Evolutionary conservation across 2,888 invertebrate genomes (phyloP), one percentile per base, ranked within the genome.

Genomic region (Melinopterus prodromus): DNA sequence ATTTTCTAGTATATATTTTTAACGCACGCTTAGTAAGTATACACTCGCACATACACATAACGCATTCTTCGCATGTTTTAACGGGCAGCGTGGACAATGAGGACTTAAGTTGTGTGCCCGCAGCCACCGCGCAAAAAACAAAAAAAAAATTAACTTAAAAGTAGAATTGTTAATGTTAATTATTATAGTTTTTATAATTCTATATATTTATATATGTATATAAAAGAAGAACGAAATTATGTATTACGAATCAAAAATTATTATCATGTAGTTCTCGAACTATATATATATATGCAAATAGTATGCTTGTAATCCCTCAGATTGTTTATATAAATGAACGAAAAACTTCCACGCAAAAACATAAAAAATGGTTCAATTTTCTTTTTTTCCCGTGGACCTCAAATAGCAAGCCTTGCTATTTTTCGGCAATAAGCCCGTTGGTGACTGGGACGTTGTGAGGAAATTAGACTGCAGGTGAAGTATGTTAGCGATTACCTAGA

Each of bases 401-500:
- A 14, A 74, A 74, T 37, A 74, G 74, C 74, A 74, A 35, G 74
- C 36, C 35, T 74, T 37, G 74, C 74, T 36, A 74, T 26, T 74
- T 74, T 74, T 35, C 74, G 74, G 74, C 35, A 35, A 35, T 9
- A 15, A 16, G 74, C 35, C 74, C 74, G 36, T 37, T 36, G 74
- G 36, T 35, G 74, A 36, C 35, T 35, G 37, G 37, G 74, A 74
- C 74, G 74, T 53, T 53, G 53, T 74, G 74, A 36, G 35, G 74
- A 74, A 35, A 74, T 74, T 35, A 36, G 74, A 74, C 74, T 74
- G 74, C 74, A 74, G 83, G 84, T 81, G 84, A 82, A 82, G 80
- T 86, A 86, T 85, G 86, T 88, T 89, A 89, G 87, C 88, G 89
- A 86, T 88, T 88, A 84, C 88, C 89, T 89, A 87, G 85, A 88